These are phyloP conservation scores for Pachypanchax playfairii DNA, from an alignment of 2,113 vertebrate species.

Conservation along the genomic window DNA sequence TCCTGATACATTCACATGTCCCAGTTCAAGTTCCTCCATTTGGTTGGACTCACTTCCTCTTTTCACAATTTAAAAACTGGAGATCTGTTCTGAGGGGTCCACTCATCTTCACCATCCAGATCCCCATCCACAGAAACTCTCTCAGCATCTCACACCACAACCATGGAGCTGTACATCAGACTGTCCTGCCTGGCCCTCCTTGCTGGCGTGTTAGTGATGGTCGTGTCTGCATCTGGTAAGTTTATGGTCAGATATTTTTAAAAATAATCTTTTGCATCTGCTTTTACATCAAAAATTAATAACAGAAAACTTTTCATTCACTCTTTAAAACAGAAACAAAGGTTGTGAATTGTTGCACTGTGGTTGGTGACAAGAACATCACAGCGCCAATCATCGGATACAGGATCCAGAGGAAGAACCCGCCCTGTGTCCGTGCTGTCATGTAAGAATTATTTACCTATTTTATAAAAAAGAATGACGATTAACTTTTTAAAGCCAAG, in stretches of 20 bases:
- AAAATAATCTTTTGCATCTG: no score
- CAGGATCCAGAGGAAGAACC: conserved; percentile 62
- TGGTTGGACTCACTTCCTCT: conserved; percentile 44
- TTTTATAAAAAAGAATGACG: neutral
- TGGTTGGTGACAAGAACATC: conserved; percentile 40
- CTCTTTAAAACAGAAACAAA: conserved; percentile 22
- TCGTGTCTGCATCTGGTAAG: conserved; percentile 40
- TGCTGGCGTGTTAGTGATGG: conserved; percentile 29
- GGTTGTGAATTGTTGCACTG: conserved; percentile 56
- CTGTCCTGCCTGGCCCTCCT: conserved; percentile 53
- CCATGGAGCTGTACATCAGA: conserved; percentile 65
- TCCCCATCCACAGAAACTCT: conserved; percentile 31
- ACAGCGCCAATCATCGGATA: conserved; percentile 66
- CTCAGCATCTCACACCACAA: conserved; percentile 28
- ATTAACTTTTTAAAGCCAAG: no score
- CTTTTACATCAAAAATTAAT: no score
- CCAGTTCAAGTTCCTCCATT: conserved; percentile 17
- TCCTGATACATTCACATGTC: conserved; percentile 1
- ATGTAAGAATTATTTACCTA: conserved; percentile 53
- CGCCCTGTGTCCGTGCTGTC: conserved; percentile 64
- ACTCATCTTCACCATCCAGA: conserved; percentile 16
- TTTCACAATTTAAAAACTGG: conserved; percentile 55
- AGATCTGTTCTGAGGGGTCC: conserved; percentile 15
- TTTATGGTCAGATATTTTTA: neutral
- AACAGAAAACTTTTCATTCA: neutral